A percentile compares a stretch with the other conserved stretches of the same genome.
Conservation (phyloP, 2,888 invertebrate species). For the Acleris literana region DNA sequence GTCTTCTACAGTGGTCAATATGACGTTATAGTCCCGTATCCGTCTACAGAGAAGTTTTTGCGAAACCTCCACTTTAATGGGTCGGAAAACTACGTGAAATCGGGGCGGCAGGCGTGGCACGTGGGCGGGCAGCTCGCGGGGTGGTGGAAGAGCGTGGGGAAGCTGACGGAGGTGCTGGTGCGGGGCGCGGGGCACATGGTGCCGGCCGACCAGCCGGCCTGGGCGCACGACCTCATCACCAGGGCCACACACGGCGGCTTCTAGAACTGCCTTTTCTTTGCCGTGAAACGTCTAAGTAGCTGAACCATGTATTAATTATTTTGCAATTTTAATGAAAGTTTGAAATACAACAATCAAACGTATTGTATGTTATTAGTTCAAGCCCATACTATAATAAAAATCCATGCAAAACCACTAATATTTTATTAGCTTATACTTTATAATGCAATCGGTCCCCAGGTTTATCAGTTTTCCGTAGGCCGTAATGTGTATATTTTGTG, state of each 20-base stretch:
- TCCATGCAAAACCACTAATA: no score
- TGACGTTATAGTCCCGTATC: slow-evolving; percentile 91
- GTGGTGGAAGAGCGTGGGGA: slow-evolving; percentile 83
- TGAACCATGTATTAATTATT: no score
- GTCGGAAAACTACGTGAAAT: slow-evolving; percentile 80
- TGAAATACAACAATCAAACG: no score
- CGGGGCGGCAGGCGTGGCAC: slow-evolving; percentile 83
- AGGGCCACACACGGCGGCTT: slow-evolving; percentile 68
- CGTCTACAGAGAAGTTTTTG: slow-evolving; percentile 88
- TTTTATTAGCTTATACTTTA: no score
- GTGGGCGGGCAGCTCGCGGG: slow-evolving; percentile 84
- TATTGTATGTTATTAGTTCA: no score
- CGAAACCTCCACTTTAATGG: slow-evolving; percentile 84
- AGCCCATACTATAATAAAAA: no score
- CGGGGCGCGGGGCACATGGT: slow-evolving; percentile 88
- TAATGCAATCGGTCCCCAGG: no score
- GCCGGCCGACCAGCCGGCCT: slow-evolving; percentile 86
- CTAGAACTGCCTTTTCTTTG: no score
- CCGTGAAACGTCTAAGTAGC: no score
- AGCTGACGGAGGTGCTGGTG: slow-evolving; percentile 85
- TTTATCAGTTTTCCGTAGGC: no score
- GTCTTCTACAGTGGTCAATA: slow-evolving; percentile 91
- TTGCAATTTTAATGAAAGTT: no score
- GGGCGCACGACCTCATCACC: slow-evolving; percentile 85
- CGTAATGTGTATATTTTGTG: no score